These are phyloP conservation scores for Scelioninae gen. 1 DNA, from an alignment of 2,888 invertebrate species.

Conservation along the genomic window DNA sequence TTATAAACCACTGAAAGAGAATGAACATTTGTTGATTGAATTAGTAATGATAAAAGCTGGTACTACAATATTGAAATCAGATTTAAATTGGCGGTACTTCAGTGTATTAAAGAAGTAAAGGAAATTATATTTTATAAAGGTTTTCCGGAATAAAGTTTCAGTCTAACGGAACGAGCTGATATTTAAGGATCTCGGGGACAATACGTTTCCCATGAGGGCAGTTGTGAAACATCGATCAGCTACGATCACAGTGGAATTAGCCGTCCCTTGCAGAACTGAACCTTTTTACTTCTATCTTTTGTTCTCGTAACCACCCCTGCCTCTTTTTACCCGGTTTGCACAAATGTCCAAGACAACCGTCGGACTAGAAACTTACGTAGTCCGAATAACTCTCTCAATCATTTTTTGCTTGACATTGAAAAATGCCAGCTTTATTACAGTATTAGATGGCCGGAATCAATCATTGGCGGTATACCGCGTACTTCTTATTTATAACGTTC, in stretches of 20 bases:
- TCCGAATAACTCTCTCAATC: neutral
- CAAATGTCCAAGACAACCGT: conserved; percentile 67
- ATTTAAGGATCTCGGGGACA: conserved; percentile 70
- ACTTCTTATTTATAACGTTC: conserved; percentile 12
- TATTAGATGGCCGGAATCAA: neutral
- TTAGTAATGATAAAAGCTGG: no score
- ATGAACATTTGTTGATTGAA: no score
- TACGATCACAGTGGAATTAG: conserved; percentile 83
- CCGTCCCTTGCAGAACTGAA: conserved; percentile 82
- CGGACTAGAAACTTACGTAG: conserved; percentile 37
- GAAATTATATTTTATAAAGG: conserved; percentile 21
- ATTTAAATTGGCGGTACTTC: no score
- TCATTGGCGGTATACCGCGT: neutral
- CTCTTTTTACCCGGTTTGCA: conserved; percentile 43
- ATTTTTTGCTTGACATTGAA: conserved; percentile 15
- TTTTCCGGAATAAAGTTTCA: conserved; percentile 22
- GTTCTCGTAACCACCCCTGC: conserved; percentile 61
- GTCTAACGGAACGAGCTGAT: conserved; percentile 45
- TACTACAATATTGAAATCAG: no score
- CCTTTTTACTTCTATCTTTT: conserved; percentile 74
- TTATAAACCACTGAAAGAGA: no score
- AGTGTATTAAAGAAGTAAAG: no score
- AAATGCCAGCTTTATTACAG: no score
- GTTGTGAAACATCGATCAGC: conserved; percentile 83
- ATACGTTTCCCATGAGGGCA: conserved; percentile 73